phyloP scores from a whole-genome alignment of 2,888 invertebrate genomes.

The Oscheius sp. region DNA sequence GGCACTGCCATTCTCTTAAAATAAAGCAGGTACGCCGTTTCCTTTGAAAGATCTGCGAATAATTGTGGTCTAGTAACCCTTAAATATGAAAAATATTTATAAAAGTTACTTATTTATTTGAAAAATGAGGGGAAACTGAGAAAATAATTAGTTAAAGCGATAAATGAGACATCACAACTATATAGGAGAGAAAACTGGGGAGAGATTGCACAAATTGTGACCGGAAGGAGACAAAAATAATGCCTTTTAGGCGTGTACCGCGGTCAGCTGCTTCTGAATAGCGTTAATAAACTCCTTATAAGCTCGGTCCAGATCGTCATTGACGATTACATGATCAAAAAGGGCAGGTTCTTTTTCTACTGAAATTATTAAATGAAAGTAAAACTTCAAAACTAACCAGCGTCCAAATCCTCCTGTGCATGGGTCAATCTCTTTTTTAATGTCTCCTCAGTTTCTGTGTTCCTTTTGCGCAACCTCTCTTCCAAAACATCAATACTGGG shows the following conservation, averaged over 20 bases:
- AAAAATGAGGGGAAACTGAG: not conserved
- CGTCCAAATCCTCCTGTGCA: slow-evolving; percentile 84
- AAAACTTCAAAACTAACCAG: slow-evolving; percentile 75
- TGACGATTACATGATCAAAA: slow-evolving; percentile 84
- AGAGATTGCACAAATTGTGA: slow-evolving; percentile 10
- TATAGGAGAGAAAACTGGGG: not conserved
- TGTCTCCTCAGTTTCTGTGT: slow-evolving; percentile 90
- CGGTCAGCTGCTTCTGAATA: slow-evolving; percentile 56
- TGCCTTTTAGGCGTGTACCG: slow-evolving; percentile 34
- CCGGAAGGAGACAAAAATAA: slow-evolving; percentile 10
- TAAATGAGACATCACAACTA: slow-evolving; percentile 18
- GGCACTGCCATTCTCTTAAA: not conserved
- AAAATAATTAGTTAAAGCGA: not conserved
- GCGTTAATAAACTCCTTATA: slow-evolving; percentile 76
- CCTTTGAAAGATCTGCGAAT: too few relatives aligned
- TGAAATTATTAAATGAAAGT: slow-evolving; percentile 53
- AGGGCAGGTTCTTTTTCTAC: slow-evolving; percentile 77
- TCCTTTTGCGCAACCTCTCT: slow-evolving; percentile 76
- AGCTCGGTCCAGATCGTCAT: slow-evolving; percentile 83
- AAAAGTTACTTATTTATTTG: too few relatives aligned
- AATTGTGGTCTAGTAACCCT: too few relatives aligned
- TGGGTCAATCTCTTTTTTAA: slow-evolving; percentile 81
- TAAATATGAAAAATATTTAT: too few relatives aligned
- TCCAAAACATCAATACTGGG: slow-evolving; percentile 72
- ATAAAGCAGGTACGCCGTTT: not conserved